These are phyloP conservation scores for Lophochroa leadbeateri DNA, from an alignment of 2,113 vertebrate species.

Conservation along the genomic window DNA sequence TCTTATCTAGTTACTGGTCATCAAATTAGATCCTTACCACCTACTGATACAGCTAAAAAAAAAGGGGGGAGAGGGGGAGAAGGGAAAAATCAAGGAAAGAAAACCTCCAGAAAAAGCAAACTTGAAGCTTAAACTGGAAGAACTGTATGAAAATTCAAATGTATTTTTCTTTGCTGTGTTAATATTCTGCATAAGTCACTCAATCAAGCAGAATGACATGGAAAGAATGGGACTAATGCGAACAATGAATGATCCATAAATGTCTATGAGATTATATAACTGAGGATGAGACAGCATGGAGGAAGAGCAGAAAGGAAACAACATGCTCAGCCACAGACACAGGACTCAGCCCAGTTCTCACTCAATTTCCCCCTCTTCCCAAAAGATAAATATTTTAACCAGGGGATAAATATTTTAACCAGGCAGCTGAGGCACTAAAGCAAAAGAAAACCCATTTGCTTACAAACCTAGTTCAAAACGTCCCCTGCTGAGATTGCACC, in stretches of 20 bases:
- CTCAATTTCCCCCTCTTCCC: not conserved
- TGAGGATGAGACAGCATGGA: not conserved
- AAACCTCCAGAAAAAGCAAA: not conserved
- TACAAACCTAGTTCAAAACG: not conserved
- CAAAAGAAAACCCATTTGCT: not conserved
- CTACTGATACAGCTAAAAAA: not conserved
- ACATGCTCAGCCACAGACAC: not conserved
- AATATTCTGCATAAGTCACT: not conserved
- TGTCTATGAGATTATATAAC: slow-evolving; percentile 34
- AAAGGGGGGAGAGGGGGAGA: fast-evolving
- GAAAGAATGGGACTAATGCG: not conserved
- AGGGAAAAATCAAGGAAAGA: not conserved
- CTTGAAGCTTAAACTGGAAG: not conserved
- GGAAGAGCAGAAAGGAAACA: not conserved
- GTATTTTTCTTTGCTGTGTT: not conserved
- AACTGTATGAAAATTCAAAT: not conserved
- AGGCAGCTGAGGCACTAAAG: not conserved
- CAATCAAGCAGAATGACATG: not conserved
- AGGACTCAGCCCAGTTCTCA: not conserved
- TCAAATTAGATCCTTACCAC: not conserved
- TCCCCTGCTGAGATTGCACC: not conserved
- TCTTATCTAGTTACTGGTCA: not conserved
- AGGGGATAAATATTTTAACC: not conserved
- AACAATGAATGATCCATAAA: slow-evolving; percentile 56
- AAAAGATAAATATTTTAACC: not conserved